Base-by-base conservation (phyloP, 2,797 vertebrate genomes). In the Hozukius guyotensis region DNA sequence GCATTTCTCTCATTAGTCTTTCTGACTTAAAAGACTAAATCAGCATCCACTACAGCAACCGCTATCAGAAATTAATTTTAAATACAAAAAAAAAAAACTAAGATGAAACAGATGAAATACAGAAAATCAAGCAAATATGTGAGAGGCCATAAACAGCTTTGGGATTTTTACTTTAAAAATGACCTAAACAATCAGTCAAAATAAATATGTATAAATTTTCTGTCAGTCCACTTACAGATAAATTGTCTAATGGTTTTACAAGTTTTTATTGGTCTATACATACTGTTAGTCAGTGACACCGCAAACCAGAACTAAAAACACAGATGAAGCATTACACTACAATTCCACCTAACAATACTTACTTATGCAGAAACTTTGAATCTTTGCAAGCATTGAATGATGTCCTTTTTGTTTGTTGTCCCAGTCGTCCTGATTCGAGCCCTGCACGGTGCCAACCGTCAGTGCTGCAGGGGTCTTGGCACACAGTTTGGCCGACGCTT, bases 391-490 rank as follows among this genome's bases (percentile, higher is more conserved):
- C 31, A 5, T 20, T 72, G 5, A 42, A 38, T 16, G 55, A 34
- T 77, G 57, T 74, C 49, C 52, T 55, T 32, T 49, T n/a, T 77
- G 76, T 72, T 74, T 24, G 29, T 80, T 55, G 70, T 77, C 53
- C 27, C 63, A 36, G 78, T 56, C 42, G 24, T 75, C 67, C 84
- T 76, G 71, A 85, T 81, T 75, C 25, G 22, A 56, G 56, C 2
- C 6, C 25, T 67, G 82, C 31, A 2, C 27, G 57, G 71, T 88
- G 90, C 82, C 82, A 87, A 38, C 73, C n/a, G 31, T 68, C 72
- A 56, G 18, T 76, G 82, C 89, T 85, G 63, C 77, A 80, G 87
- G 82, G 85, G 56, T 70, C 46, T 80, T 87, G 86, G 88, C 87
- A 64, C 82, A 74, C 59, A 34, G 75, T 86, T 68, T 76, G 85